Base-by-base conservation (phyloP, 2,888 invertebrate species). In the Spatulosminthurus flaviceps region DNA sequence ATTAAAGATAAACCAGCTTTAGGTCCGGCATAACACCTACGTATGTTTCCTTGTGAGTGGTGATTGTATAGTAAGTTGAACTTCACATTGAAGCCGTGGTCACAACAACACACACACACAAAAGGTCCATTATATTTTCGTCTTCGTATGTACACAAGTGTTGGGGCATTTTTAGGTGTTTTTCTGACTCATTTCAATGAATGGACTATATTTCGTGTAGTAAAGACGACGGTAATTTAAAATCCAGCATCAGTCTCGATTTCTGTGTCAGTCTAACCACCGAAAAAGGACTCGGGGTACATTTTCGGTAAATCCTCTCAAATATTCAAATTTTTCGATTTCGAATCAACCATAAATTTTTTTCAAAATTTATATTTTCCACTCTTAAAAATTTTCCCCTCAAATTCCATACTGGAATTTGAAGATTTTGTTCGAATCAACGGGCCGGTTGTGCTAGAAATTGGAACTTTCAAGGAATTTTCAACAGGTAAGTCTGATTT, bases 11-110 rank as follows among this genome's bases (percentile, higher is more conserved):
- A n/a, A n/a, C n/a, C n/a, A n/a, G n/a, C n/a, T n/a, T n/a, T n/a
- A n/a, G n/a, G n/a, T n/a, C n/a, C n/a, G n/a, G n/a, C n/a, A n/a
- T n/a, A n/a, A n/a, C n/a, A n/a, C n/a, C n/a, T n/a, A 34, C 34
- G 5, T 34, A 34, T 34, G 34, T 34, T n/a, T n/a, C n/a, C 34
- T 9, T 34, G 51, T 51, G 51, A 51, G 16, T 51, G 51, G 51
- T 51, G 51, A 51, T 51, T 51, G 51, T 51, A n/a, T n/a, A 51
- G 51, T 19, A 51, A 11, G 51, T 51, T 51, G 51, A 51, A 51
- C 51, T 51, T 51, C 51, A 51, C 51, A 51, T 51, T 51, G 51
- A 51, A 7, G 16, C 1, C 2, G 5, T 51, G 19, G 2, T 19
- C 51, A 51, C 51, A 51, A 51, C 51, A 51, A 16, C 7, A 51